Conservation (phyloP, 2,797 vertebrate genomes). For the Tauraco hartlaubi region DNA sequence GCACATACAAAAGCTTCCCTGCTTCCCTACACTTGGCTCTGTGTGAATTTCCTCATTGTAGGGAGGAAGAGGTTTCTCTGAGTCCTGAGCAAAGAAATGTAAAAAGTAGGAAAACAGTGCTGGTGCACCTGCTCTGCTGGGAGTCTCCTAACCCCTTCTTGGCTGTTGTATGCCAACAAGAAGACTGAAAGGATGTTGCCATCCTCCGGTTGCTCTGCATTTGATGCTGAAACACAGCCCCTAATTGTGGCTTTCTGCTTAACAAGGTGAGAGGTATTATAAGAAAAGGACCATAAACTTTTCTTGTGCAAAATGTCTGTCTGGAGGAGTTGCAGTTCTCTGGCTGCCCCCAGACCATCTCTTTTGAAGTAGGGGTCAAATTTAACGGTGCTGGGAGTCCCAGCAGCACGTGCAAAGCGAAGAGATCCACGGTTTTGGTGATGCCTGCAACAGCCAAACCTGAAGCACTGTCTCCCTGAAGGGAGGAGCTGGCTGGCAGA, state of each 20-base stretch:
- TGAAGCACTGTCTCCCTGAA: neutral
- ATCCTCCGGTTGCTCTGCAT: neutral
- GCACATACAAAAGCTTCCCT: neutral
- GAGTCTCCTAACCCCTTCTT: neutral
- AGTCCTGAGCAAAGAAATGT: neutral
- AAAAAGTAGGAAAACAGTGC: neutral
- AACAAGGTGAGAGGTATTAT: neutral
- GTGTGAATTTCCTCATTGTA: neutral
- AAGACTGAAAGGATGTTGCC: neutral
- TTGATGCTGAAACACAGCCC: neutral
- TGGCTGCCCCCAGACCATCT: neutral
- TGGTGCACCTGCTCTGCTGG: neutral
- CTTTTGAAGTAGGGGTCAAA: neutral
- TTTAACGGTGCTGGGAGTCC: neutral
- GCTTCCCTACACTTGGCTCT: neutral
- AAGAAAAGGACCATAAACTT: neutral
- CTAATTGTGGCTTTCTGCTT: neutral
- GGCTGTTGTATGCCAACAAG: neutral
- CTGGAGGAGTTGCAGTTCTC: neutral
- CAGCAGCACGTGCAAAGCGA: neutral
- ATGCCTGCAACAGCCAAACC: neutral
- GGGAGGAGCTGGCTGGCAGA: neutral
- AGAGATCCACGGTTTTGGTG: neutral
- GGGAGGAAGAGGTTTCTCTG: neutral
- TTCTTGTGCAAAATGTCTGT: neutral